These are phyloP conservation scores for Patella pellucida DNA, from an alignment of 2,888 invertebrate species.

Conservation along the genomic window DNA sequence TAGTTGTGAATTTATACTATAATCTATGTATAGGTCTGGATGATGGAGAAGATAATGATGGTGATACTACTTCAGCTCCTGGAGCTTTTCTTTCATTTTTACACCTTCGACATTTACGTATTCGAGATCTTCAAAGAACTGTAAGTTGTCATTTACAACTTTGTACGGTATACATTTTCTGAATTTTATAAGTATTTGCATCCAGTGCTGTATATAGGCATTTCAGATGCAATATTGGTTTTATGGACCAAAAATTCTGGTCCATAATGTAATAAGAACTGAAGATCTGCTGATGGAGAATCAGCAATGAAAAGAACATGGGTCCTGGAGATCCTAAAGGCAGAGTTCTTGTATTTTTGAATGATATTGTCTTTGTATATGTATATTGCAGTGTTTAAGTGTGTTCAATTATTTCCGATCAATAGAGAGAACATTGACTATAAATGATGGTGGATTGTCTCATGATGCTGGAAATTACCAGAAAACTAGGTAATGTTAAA, in stretches of 20 bases:
- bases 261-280: too few relatives aligned
- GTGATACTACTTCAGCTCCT: conserved; percentile 54
- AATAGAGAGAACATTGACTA: conserved; percentile 69
- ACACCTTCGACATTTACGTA: conserved; percentile 67
- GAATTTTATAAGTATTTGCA: too few relatives aligned
- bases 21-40: conserved; percentile 57
- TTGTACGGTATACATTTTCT: too few relatives aligned
- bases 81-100: conserved; percentile 70
- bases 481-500: conserved; percentile 46
- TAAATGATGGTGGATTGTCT: conserved; percentile 69
- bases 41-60: conserved; percentile 65
- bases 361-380: neutral
- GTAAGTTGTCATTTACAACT: conserved; percentile 45
- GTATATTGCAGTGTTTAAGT: conserved; percentile 60
- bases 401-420: conserved; percentile 71
- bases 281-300: too few relatives aligned
- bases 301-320: too few relatives aligned
- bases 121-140: conserved; percentile 68
- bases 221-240: too few relatives aligned
- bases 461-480: conserved; percentile 55
- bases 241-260: too few relatives aligned
- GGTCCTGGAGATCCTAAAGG: neutral
- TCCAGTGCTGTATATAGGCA: too few relatives aligned
- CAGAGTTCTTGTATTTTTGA: neutral
- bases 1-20: too few relatives aligned